Percentiles rank a stretch among this genome's conserved stretches.
Evolutionary conservation across 2,113 vertebrate genomes (phyloP).

Genomic region (Bubo bubo): DNA sequence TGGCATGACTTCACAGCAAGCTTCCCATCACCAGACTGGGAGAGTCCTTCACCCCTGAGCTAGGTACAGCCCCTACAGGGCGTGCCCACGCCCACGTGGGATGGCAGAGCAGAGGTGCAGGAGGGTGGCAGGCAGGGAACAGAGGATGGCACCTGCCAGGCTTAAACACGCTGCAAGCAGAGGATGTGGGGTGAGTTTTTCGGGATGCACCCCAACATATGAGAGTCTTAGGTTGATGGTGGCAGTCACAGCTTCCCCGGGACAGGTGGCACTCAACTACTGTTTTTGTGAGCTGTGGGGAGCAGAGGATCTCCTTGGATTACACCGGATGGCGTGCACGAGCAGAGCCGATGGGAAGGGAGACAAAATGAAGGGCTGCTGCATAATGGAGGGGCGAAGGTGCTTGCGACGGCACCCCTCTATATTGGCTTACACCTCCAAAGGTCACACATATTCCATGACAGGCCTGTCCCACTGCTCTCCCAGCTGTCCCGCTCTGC

Average conservation of each 20-base stretch:
- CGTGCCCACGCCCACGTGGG: not conserved
- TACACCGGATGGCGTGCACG: rapidly evolving
- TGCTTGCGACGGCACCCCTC: not conserved
- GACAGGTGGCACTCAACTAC: not conserved
- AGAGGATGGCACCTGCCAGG: not conserved
- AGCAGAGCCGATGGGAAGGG: not conserved
- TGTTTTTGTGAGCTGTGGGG: not conserved
- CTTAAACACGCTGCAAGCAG: not conserved
- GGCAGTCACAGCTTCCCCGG: not conserved
- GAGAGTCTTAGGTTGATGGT: not conserved
- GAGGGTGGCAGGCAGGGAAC: not conserved
- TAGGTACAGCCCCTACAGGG: not conserved
- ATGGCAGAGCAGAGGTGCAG: not conserved
- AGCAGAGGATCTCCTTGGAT: not conserved
- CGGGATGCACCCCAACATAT: not conserved
- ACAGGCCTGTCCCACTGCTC: not conserved
- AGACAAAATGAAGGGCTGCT: slow-evolving; percentile 32
- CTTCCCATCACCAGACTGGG: not conserved
- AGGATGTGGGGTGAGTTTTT: not conserved
- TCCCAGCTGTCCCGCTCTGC: slow-evolving; percentile 25
- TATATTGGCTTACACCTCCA: slow-evolving; percentile 59
- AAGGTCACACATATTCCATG: slow-evolving; percentile 62
- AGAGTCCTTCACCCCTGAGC: not conserved
- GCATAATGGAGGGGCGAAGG: slow-evolving; percentile 8
- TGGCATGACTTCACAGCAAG: not conserved